These are phyloP conservation scores for Ovibos moschatus DNA, from an alignment of 2,113 vertebrate genomes.

Conservation along the genomic window DNA sequence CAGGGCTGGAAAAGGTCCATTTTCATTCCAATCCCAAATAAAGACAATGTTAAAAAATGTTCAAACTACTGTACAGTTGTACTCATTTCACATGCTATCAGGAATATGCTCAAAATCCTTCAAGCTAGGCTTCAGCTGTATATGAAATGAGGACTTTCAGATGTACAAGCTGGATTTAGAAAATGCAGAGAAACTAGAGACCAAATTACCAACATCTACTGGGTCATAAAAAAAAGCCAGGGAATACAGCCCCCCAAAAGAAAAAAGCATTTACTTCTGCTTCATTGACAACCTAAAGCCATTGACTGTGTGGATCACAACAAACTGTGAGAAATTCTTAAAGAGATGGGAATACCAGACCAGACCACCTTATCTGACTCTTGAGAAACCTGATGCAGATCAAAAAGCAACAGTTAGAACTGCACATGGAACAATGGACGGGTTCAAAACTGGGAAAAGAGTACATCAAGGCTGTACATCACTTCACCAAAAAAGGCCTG, in stretches of 20 bases:
- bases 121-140: background rate
- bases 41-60: background rate
- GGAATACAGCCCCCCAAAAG: fast-evolving
- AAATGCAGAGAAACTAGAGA: background rate
- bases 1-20: background rate
- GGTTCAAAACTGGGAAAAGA: background rate
- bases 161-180: background rate
- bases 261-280: background rate
- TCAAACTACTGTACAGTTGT: background rate
- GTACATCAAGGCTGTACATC: background rate
- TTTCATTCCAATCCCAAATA: background rate
- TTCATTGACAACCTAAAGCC: background rate
- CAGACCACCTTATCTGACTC: background rate
- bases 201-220: background rate
- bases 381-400: background rate
- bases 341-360: background rate
- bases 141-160: background rate
- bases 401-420: background rate
- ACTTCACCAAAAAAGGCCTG: background rate
- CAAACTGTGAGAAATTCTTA: background rate
- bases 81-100: background rate
- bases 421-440: background rate
- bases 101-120: background rate
- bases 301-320: background rate
- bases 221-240: background rate